phyloP scores from a whole-genome alignment of 2,113 vertebrate species.

The Carollia perspicillata region DNA sequence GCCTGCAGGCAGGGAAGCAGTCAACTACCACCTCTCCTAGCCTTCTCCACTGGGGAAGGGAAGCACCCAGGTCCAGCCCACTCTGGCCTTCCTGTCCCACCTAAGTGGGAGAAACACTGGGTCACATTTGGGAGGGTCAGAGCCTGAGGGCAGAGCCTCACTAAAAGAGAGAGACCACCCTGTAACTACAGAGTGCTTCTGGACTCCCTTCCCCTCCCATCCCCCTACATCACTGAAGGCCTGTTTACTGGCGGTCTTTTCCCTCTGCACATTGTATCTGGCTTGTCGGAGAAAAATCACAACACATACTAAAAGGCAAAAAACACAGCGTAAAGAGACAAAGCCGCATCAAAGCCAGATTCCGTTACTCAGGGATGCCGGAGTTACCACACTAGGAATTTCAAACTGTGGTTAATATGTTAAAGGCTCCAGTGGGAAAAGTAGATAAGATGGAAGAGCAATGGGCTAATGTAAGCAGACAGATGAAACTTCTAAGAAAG shows the following conservation, averaged over 20 bases:
- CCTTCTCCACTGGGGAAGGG: neutral
- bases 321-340: neutral
- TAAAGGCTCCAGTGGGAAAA: neutral
- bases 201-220: rapidly evolving
- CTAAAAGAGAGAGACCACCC: too few relatives aligned
- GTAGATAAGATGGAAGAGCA: neutral
- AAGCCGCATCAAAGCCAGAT: neutral
- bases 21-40: neutral
- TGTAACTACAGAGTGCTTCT: rapidly evolving
- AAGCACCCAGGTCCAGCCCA: neutral
- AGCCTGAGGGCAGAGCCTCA: neutral
- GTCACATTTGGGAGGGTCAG: neutral
- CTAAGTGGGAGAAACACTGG: neutral
- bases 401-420: neutral
- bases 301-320: neutral
- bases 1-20: neutral
- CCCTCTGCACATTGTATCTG: neutral
- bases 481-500: neutral
- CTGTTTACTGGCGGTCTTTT: neutral
- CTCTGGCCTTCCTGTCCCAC: neutral
- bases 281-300: neutral
- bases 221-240: neutral
- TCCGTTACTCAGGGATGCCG: neutral
- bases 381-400: neutral
- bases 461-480: neutral